These are phyloP conservation scores for Polylopha cassiicola DNA, from an alignment of 2,888 invertebrate genomes.

Conservation along the genomic window DNA sequence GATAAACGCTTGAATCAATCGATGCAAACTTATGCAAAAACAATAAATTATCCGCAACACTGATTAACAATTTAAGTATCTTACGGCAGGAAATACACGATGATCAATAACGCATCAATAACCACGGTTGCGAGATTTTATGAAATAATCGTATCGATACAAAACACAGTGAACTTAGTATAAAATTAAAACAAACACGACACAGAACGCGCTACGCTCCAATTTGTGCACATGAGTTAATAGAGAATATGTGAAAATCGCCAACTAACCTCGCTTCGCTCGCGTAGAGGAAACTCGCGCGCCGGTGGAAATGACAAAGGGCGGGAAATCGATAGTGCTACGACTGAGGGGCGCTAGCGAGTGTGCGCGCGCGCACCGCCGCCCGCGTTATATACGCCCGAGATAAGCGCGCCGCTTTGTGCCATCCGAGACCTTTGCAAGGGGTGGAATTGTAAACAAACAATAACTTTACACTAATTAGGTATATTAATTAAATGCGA, in stretches of 20 bases:
- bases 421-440: conserved; percentile 16
- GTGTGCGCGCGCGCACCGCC: conserved; percentile 67
- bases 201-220: conserved; percentile 29
- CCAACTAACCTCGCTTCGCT: conserved; percentile 57
- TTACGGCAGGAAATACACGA: no score
- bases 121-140: conserved; percentile 4
- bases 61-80: no score
- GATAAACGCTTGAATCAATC: conserved; percentile 2
- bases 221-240: conserved; percentile 25
- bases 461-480: conserved; percentile 10
- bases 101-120: no score
- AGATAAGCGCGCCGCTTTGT: conserved; percentile 53
- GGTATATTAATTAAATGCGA: no score
- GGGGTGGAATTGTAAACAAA: conserved; percentile 10
- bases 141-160: conserved; percentile 24
- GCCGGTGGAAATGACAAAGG: conserved; percentile 55
- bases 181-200: conserved; percentile 22
- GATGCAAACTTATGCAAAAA: no score
- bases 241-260: conserved; percentile 37
- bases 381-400: conserved; percentile 59
- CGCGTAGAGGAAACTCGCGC: conserved; percentile 58
- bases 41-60: no score
- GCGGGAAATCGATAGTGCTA: conserved; percentile 57
- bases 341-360: conserved; percentile 52
- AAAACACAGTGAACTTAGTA: conserved; percentile 15